Evolutionary conservation across 64 coral and sea anemone species (phyloP).

Genomic region (Pachyseris speciosa): DNA sequence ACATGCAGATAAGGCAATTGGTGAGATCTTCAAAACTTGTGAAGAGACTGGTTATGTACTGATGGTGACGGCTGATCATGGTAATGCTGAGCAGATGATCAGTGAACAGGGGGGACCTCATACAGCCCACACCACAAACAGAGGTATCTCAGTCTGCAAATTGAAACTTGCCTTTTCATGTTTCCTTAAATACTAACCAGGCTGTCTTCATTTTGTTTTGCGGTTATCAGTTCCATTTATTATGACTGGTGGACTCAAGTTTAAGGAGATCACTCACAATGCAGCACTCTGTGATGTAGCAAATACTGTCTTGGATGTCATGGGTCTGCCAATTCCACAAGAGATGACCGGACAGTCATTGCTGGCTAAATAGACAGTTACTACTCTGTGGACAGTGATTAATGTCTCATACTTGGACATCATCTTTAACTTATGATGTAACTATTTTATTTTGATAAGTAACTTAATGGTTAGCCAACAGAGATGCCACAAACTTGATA

Average conservation of each 20-base stretch:
- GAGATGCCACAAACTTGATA: too few species aligned
- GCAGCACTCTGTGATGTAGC: conserved; percentile 97
- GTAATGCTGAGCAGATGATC: conserved; percentile 97
- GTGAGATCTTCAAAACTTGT: conserved; percentile 81
- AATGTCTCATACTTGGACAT: neutral
- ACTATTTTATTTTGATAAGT: neutral
- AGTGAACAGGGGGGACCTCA: conserved; percentile 87
- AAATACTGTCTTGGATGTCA: conserved; percentile 91
- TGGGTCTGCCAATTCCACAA: conserved; percentile 75
- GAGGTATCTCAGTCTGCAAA: conserved; percentile 57
- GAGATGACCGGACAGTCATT: conserved; percentile 94
- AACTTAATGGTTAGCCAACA: too few species aligned
- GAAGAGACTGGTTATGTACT: conserved; percentile 75
- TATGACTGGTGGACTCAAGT: conserved; percentile 86
- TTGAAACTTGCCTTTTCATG: too few species aligned
- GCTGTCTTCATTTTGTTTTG: too few species aligned
- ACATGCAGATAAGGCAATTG: conserved; percentile 87
- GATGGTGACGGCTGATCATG: conserved; percentile 95
- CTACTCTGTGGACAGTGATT: neutral
- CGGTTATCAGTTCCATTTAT: conserved; percentile 77
- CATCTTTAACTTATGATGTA: neutral
- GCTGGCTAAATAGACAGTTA: conserved; percentile 43
- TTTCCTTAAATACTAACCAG: too few species aligned
- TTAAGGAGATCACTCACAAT: conserved; percentile 80
- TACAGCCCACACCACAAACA: conserved; percentile 95